Evolutionary conservation across 1,140 invertebrate genomes (phyloP).

Genomic region (Adoxophyes honmai): DNA sequence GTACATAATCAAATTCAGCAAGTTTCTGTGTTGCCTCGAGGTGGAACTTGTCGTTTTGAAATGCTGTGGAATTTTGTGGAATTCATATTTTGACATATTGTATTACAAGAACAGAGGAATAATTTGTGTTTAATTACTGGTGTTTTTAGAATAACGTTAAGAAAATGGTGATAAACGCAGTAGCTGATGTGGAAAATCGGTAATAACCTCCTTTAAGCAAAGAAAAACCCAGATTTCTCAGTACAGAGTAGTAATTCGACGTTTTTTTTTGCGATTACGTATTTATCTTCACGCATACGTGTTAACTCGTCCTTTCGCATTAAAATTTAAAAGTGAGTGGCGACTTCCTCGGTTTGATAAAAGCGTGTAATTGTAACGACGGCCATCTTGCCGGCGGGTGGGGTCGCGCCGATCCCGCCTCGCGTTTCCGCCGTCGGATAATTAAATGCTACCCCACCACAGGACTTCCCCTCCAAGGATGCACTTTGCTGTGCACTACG

Average conservation of each 20-base stretch:
- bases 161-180: too few species aligned
- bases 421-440: conserved; percentile 67
- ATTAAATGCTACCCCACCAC: conserved; percentile 73
- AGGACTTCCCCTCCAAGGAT: conserved; percentile 51
- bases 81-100: conserved; percentile 20
- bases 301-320: conserved; percentile 25
- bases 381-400: conserved; percentile 71
- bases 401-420: conserved; percentile 70
- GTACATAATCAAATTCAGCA: conserved; percentile 44
- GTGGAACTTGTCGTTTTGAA: conserved; percentile 6
- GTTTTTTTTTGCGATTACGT: too few species aligned
- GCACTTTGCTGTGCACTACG: conserved; percentile 40
- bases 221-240: too few species aligned
- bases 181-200: too few species aligned
- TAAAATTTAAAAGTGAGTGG: conserved; percentile 45
- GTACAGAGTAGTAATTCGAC: too few species aligned
- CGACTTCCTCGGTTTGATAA: conserved; percentile 51
- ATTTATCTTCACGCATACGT: too few species aligned
- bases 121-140: too few species aligned
- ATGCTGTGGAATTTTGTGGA: conserved; percentile 20
- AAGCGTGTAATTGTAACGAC: conserved; percentile 61
- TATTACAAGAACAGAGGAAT: too few species aligned
- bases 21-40: conserved; percentile 22
- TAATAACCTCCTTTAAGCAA: too few species aligned
- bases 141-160: too few species aligned